phyloP scores from a whole-genome alignment of 2,888 invertebrate species.

The Rhodophaea formosa region DNA sequence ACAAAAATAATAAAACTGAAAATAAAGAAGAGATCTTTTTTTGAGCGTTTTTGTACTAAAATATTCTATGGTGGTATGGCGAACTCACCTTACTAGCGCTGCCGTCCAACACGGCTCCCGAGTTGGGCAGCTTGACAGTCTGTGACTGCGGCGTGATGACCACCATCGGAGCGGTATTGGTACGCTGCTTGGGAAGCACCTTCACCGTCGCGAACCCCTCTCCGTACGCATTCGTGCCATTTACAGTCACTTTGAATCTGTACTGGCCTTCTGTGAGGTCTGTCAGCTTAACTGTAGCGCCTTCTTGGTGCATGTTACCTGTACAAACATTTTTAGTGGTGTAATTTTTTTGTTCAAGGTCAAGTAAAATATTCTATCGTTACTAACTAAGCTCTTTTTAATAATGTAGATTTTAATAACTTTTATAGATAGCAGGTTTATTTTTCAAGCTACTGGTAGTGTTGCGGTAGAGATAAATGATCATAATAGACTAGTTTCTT shows the following conservation, averaged over 20 bases:
- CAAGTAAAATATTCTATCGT: no score
- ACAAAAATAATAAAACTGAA: no score
- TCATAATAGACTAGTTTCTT: no score
- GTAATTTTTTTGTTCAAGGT: no score
- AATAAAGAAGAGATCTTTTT: no score
- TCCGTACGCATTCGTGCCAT: conserved; percentile 88
- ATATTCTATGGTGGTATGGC: no score
- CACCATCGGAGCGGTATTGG: conserved; percentile 91
- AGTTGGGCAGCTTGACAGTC: conserved; percentile 93
- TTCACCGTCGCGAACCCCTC: conserved; percentile 94
- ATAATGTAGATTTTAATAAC: no score
- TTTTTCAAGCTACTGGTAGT: no score
- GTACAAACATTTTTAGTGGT: conserved; percentile 44
- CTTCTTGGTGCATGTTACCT: conserved; percentile 91
- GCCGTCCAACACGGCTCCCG: conserved; percentile 94
- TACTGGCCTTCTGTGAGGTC: conserved; percentile 94
- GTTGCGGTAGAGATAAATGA: no score
- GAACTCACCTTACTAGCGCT: conserved; percentile 84
- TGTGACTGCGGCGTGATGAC: conserved; percentile 92
- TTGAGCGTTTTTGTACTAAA: no score
- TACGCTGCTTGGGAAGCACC: conserved; percentile 90
- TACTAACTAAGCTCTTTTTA: no score
- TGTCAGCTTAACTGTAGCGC: conserved; percentile 89
- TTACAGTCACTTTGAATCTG: conserved; percentile 91
- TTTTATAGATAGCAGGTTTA: no score